A percentile compares a stretch with the other conserved stretches of the same genome.
phyloP scores from a whole-genome alignment of 2,888 invertebrate species.

The Athalia rosae region DNA sequence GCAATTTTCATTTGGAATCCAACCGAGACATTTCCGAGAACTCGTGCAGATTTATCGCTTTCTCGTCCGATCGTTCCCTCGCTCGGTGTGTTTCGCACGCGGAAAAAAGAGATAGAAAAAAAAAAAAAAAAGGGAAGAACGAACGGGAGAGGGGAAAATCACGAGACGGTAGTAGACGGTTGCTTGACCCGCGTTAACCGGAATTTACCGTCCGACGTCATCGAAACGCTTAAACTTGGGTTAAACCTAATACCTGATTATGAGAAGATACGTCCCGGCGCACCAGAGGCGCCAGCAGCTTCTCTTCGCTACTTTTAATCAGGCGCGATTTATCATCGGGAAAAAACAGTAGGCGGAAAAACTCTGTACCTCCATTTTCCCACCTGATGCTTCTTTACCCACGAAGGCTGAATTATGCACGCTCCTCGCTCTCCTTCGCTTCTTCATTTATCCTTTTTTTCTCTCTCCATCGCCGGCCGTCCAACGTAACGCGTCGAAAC shows the following conservation, averaged over 20 bases:
- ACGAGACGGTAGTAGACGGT: background rate
- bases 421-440: too few relatives aligned
- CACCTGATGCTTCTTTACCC: too few relatives aligned
- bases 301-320: slow-evolving; percentile 9
- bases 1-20: too few relatives aligned
- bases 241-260: slow-evolving; percentile 1
- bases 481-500: background rate
- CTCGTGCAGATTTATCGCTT: too few relatives aligned
- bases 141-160: background rate
- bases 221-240: slow-evolving; percentile 12
- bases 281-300: background rate
- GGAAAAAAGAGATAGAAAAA: background rate
- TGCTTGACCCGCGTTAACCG: slow-evolving; percentile 18
- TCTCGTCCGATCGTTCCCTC: too few relatives aligned
- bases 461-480: too few relatives aligned
- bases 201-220: slow-evolving; percentile 4
- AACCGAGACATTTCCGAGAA: too few relatives aligned
- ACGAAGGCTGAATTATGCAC: too few relatives aligned
- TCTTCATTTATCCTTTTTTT: too few relatives aligned
- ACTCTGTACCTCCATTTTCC: too few relatives aligned
- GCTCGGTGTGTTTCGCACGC: background rate
- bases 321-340: background rate
- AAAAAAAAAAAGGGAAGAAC: background rate
- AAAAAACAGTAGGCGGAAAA: background rate
- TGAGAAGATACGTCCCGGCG: background rate